Base-by-base conservation (phyloP, 2,113 vertebrate genomes). In the Turdus rufiventris region DNA sequence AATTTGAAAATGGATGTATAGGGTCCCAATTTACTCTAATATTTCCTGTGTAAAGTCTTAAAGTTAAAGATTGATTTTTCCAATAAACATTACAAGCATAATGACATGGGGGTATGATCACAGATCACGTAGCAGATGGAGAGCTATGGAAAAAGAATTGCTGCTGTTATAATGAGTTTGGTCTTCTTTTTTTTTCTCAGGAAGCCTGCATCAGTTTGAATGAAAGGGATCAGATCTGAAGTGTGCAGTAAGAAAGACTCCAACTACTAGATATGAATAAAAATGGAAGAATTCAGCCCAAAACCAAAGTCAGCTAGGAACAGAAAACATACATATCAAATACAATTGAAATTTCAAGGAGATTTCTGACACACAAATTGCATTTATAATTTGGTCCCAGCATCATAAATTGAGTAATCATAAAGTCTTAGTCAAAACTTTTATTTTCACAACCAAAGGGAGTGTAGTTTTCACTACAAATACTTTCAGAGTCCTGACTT, bases 11-110 rank as follows among this genome's bases (percentile, higher is more conserved):
- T 95, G 85, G 83, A 89, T 82, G 56, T 76, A 66, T 67, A 83
- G 80, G 72, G 71, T 58, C 61, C 60, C 93, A 94, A 97, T 91
- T 91, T 82, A 93, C 89, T 95, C 95, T 94, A 95, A 94, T 95
- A 94, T 94, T 97, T 97, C 93, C 94, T 96, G 95, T 93, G 89
- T 62, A 85, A 93, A 91, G 66, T 61, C 88, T 85, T 97, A 56
- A 90, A 95, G 93, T 97, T 95, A 97, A 95, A 95, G 89, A 95
- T 95, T 96, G 85, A 97, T 96, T 94, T 88, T 94, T 93, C 82
- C 94, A 94, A 92, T 94, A 94, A 97, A 81, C 91, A 81, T 86
- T 94, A 88, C 73, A 79, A 75, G 48, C 45, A 13, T 92, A 93
- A 91, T 87, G 75, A 80, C 95, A 90, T 63, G 75, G 68, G 96